phyloP scores from a whole-genome alignment of 2,888 invertebrate species.

The Busseola fusca region DNA sequence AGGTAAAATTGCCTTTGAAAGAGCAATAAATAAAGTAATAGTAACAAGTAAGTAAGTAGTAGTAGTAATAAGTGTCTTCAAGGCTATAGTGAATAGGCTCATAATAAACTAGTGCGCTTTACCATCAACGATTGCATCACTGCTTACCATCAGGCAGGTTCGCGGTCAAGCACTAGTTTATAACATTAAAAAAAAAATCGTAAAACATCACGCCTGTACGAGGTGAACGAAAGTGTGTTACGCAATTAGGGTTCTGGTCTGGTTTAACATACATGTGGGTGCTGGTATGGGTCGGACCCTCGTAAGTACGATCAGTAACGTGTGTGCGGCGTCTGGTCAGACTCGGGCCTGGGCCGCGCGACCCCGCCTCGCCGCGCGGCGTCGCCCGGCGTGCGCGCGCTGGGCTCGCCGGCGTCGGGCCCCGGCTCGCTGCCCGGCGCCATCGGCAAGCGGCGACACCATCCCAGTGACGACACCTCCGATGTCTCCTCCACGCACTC shows the following conservation, averaged over 20 bases:
- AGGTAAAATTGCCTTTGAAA: neutral
- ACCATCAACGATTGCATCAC: too few species aligned
- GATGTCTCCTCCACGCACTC: slow-evolving; percentile 95
- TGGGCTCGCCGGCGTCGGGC: slow-evolving; percentile 92
- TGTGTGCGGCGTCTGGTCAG: slow-evolving; percentile 83
- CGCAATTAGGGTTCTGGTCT: neutral
- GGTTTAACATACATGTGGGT: slow-evolving; percentile 31
- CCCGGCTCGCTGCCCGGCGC: slow-evolving; percentile 91
- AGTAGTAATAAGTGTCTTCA: too few species aligned
- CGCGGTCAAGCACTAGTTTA: too few species aligned
- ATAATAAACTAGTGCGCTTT: too few species aligned
- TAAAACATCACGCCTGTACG: neutral
- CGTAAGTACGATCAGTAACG: slow-evolving; percentile 1
- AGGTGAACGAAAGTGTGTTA: neutral
- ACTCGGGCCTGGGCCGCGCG: slow-evolving; percentile 95
- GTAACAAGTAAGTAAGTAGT: too few species aligned
- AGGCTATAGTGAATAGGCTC: too few species aligned
- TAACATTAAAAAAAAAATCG: too few species aligned
- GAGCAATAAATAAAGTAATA: neutral
- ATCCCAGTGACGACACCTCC: slow-evolving; percentile 94
- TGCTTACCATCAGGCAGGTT: too few species aligned
- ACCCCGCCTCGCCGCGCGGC: slow-evolving; percentile 96
- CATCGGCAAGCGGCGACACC: slow-evolving; percentile 92
- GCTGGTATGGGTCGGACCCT: slow-evolving; percentile 5
- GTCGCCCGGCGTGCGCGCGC: slow-evolving; percentile 95